Percentiles rank a stretch among this genome's conserved stretches.
Evolutionary conservation across 2,888 invertebrate genomes (phyloP).

Genomic region (Erannis defoliaria): DNA sequence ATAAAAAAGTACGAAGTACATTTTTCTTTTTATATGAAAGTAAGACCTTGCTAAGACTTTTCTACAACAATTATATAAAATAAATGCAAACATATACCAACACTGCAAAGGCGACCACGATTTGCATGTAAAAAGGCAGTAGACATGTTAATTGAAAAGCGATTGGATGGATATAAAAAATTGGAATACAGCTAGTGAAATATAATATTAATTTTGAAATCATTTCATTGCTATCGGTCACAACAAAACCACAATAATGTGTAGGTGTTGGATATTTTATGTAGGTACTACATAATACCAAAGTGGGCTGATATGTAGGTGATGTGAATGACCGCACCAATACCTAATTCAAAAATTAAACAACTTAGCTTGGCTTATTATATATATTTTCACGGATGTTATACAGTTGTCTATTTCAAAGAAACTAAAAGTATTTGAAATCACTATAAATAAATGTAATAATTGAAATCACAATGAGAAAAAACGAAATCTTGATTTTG

Average conservation of each 20-base stretch:
- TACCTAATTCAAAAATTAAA: too few species aligned
- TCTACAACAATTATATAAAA: background rate
- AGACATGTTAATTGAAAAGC: background rate
- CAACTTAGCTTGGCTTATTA: too few species aligned
- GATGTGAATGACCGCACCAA: constrained; percentile 10
- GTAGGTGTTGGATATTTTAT: background rate
- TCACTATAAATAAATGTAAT: too few species aligned
- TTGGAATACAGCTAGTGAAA: background rate
- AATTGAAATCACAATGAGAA: too few species aligned
- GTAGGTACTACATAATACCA: too few species aligned
- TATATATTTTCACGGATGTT: too few species aligned
- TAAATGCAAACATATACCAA: background rate
- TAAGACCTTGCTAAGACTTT: background rate
- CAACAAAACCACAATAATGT: constrained; percentile 4
- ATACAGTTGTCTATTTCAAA: too few species aligned
- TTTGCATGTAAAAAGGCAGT: constrained; percentile 4
- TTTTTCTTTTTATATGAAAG: background rate
- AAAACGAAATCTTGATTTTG: too few species aligned
- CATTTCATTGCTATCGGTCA: constrained; percentile 1
- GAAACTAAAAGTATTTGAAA: too few species aligned
- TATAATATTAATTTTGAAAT: background rate
- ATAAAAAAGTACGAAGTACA: background rate
- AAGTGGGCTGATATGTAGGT: too few species aligned
- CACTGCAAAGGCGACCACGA: background rate
- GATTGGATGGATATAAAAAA: constrained; percentile 1